Base-by-base conservation (phyloP, 2,888 invertebrate genomes). In the Cheilosia soror region DNA sequence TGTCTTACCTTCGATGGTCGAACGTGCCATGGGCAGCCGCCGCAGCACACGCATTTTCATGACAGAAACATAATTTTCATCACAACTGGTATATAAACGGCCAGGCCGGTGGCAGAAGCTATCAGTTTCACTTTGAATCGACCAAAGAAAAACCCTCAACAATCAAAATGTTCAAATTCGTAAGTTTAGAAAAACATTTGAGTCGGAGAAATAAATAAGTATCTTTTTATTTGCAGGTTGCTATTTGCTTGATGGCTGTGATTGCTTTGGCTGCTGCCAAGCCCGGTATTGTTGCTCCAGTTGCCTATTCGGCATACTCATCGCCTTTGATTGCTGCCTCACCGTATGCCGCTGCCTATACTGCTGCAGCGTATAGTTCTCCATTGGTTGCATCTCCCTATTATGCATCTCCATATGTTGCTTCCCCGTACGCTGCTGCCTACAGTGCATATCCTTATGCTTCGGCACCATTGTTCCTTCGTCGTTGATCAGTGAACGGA, bases 131-230 rank as follows among this genome's bases (percentile, higher is more conserved):
- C 33, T 83, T 63, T 9, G 66, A 66, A 65, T 58, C 57, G 29
- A 49, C 57, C 69, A 55, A 71, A 47, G 37, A 40, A 11, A 63
- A 15, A 44, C 71, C 58, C 25, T 33, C 73, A 86, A 81, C 44
- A 85, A 62, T 42, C 88, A 91, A 91, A 77, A 91, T 90, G 91
- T 91, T 90, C 89, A 90, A 90, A 89, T 89, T 90, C 88, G 91
- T 91, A 89, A 90, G 91, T 90, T 33, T 20, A 20, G 3, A 37
- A 13, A 29, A 5, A 4, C 53, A 49, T 4, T 42, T 25, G 40
- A 40, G 40, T 49, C 44, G 9, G 4, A 13, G 29, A 31, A 6
- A 49, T 49, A 15, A 49, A 42, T 27, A 25, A 58, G 11, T 31
- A 7, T 2, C 20, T n/a, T 2, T 4, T 6, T 31, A 1, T 44